These are phyloP conservation scores for Folsomia candida DNA, from an alignment of 2,888 invertebrate genomes.

Conservation along the genomic window DNA sequence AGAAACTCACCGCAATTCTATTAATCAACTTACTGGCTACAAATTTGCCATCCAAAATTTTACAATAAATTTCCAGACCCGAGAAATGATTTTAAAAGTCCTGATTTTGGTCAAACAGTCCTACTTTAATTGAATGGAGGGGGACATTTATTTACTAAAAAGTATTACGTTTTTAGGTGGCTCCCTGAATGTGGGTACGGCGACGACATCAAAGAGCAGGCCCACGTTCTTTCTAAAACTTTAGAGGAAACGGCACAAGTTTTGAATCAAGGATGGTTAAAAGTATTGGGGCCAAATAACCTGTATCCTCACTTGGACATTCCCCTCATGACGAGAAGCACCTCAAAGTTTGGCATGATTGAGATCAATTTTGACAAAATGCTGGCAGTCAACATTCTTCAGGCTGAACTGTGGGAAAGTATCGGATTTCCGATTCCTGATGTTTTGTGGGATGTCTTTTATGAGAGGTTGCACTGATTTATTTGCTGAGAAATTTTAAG, in stretches of 20 bases:
- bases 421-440: slow-evolving; percentile 43
- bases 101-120: too few relatives aligned
- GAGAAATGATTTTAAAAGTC: too few relatives aligned
- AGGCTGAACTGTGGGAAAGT: slow-evolving; percentile 48
- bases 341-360: slow-evolving; percentile 55
- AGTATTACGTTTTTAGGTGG: slow-evolving; percentile 61
- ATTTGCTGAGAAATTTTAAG: too few relatives aligned
- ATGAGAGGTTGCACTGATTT: slow-evolving; percentile 4
- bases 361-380: slow-evolving; percentile 58
- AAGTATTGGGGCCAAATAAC: slow-evolving; percentile 54
- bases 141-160: too few relatives aligned
- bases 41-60: too few relatives aligned
- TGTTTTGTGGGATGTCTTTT: slow-evolving; percentile 32
- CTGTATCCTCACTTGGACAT: slow-evolving; percentile 59
- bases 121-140: too few relatives aligned
- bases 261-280: slow-evolving; percentile 58
- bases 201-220: slow-evolving; percentile 69
- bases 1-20: too few relatives aligned
- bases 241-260: slow-evolving; percentile 57
- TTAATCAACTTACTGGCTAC: too few relatives aligned
- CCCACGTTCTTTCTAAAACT: slow-evolving; percentile 57
- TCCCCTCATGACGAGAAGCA: slow-evolving; percentile 70
- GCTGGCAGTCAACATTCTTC: slow-evolving; percentile 37
- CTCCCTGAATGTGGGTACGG: slow-evolving; percentile 71
- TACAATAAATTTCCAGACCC: too few relatives aligned